These are phyloP conservation scores for Piscicola geometra DNA, from an alignment of 2,888 invertebrate species.

Conservation along the genomic window DNA sequence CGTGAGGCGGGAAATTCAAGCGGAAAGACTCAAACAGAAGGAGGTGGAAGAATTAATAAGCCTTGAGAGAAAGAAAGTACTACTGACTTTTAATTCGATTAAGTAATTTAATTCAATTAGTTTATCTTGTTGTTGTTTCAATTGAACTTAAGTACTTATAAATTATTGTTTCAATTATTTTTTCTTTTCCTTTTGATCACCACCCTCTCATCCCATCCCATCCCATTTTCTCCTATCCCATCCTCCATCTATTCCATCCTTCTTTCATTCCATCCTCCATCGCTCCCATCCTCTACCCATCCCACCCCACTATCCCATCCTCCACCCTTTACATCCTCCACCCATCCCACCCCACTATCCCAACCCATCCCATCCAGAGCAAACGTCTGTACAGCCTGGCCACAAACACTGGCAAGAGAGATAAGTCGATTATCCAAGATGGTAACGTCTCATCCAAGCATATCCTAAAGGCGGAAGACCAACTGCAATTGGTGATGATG, in stretches of 20 bases:
- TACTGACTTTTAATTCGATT: not conserved
- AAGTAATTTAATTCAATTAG: too few relatives aligned
- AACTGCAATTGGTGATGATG: constrained; percentile 18
- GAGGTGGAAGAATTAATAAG: constrained; percentile 6
- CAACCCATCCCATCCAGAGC: not conserved
- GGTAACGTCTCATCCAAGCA: not conserved
- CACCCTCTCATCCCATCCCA: not conserved
- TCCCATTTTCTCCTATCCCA: too few relatives aligned
- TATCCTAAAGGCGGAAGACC: constrained; percentile 16
- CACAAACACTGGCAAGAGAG: not conserved
- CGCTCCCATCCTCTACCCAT: too few relatives aligned
- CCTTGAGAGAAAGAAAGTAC: not conserved
- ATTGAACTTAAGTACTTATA: not conserved
- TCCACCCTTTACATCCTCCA: not conserved
- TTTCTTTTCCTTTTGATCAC: not conserved
- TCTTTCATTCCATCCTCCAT: too few relatives aligned
- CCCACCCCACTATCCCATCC: not conserved
- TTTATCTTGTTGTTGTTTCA: too few relatives aligned
- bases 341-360: not conserved
- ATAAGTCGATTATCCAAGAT: not conserved
- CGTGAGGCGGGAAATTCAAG: not conserved
- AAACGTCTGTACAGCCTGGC: not conserved
- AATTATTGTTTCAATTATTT: constrained; percentile 6
- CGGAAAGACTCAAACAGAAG: constrained; percentile 6
- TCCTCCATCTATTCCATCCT: too few relatives aligned